phyloP scores from a whole-genome alignment of 2,797 vertebrate species.

The Salarias fasciatus region DNA sequence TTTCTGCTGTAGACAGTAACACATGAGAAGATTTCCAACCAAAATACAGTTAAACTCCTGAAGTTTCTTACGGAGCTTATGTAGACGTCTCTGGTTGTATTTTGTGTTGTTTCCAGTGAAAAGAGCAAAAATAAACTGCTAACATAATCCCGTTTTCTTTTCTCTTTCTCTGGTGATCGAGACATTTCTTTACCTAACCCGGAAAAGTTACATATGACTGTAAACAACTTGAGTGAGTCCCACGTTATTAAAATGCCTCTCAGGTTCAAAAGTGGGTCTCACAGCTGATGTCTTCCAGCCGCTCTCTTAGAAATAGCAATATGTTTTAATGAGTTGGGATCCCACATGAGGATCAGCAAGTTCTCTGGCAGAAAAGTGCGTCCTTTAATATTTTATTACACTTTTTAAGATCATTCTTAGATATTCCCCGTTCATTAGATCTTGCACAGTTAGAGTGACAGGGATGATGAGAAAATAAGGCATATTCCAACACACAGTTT shows the following conservation, averaged over 20 bases:
- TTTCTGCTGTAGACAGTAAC: no score
- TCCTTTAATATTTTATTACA: slow-evolving; percentile 64
- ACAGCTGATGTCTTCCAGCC: slow-evolving; percentile 34
- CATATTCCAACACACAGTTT: slow-evolving; percentile 16
- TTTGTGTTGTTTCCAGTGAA: slow-evolving; percentile 19
- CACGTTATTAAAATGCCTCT: slow-evolving; percentile 52
- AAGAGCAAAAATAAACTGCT: not conserved
- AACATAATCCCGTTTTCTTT: slow-evolving; percentile 13
- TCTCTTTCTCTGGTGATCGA: slow-evolving; percentile 16
- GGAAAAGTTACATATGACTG: slow-evolving; percentile 24
- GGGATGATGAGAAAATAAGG: slow-evolving; percentile 30
- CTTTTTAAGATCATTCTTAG: slow-evolving; percentile 62
- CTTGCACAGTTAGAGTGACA: slow-evolving; percentile 35
- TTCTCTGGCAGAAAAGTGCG: slow-evolving; percentile 47
- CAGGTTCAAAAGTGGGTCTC: slow-evolving; percentile 56
- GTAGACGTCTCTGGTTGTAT: not conserved
- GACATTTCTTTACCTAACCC: not conserved
- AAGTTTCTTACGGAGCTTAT: not conserved
- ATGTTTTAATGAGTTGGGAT: slow-evolving; percentile 70
- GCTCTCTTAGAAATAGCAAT: slow-evolving; percentile 48
- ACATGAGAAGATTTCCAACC: no score
- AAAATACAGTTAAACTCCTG: slow-evolving; percentile 2
- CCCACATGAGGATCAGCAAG: slow-evolving; percentile 45
- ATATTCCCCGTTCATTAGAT: slow-evolving; percentile 57
- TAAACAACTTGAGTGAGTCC: slow-evolving; percentile 47